Conservation (phyloP, 2,113 vertebrate species). For the Lanius ludovicianus region DNA sequence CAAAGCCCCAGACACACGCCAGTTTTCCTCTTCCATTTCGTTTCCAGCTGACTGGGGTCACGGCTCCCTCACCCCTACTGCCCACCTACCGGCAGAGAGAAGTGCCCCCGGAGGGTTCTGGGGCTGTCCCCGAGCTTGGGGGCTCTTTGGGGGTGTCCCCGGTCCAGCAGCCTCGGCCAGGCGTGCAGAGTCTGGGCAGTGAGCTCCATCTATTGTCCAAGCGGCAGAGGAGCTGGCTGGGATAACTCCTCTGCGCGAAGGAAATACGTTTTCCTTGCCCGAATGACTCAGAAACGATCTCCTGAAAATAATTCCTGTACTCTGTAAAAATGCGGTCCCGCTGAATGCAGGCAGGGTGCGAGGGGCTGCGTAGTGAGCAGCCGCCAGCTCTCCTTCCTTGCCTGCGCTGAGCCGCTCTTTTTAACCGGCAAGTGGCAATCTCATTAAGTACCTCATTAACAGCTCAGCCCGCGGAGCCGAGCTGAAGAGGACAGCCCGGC, state of each 20-base stretch:
- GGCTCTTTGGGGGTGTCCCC: background rate
- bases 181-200: background rate
- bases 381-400: background rate
- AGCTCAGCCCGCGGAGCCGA: background rate
- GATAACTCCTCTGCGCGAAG: rapidly evolving
- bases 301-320: background rate
- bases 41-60: background rate
- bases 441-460: background rate
- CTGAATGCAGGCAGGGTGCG: background rate
- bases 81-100: rapidly evolving
- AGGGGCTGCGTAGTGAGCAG: background rate
- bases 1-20: background rate
- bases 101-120: too few relatives aligned
- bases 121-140: rapidly evolving
- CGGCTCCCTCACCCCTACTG: background rate
- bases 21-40: background rate
- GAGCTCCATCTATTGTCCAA: background rate
- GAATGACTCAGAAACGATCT: background rate
- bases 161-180: rapidly evolving
- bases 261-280: background rate
- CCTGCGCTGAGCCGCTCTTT: background rate
- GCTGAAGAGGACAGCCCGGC: background rate
- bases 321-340: rapidly evolving
- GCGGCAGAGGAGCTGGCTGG: background rate
- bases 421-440: background rate